A percentile compares a stretch with the other conserved stretches of the same genome.
phyloP scores from a whole-genome alignment of 2,888 invertebrate species.

The Epirrhoe alternata region DNA sequence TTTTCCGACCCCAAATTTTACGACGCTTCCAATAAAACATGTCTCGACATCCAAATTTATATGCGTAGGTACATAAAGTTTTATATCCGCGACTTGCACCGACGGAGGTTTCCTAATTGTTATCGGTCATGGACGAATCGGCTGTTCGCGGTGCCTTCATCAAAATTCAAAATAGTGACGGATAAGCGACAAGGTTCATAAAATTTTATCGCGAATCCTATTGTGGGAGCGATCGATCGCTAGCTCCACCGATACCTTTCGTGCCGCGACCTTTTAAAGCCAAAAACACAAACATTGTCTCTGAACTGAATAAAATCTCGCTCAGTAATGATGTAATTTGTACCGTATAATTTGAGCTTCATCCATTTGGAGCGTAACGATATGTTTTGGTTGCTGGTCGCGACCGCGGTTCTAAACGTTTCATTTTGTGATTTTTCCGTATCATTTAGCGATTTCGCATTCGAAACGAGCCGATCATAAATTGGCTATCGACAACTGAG shows the following conservation, averaged over 20 bases:
- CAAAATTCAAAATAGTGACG: conserved; percentile 60
- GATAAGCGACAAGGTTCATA: conserved; percentile 54
- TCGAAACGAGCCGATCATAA: conserved; percentile 55
- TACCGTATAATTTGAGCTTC: conserved; percentile 72
- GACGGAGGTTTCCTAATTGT: conserved; percentile 79
- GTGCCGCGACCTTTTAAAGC: conserved; percentile 40
- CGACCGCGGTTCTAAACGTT: conserved; percentile 46
- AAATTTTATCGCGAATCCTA: conserved; percentile 52
- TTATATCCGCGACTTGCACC: conserved; percentile 82
- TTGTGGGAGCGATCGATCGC: conserved; percentile 51
- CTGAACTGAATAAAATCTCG: conserved; percentile 54
- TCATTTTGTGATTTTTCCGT: conserved; percentile 52
- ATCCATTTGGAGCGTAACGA: conserved; percentile 23
- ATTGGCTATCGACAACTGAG: conserved; percentile 56
- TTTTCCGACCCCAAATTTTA: conserved; percentile 84
- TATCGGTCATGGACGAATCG: conserved; percentile 76
- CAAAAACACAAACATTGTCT: conserved; percentile 50
- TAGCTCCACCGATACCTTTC: conserved; percentile 41
- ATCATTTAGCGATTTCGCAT: conserved; percentile 52
- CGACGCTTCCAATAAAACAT: conserved; percentile 81
- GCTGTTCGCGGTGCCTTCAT: conserved; percentile 56
- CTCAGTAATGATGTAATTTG: conserved; percentile 75
- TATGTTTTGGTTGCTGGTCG: conserved; percentile 44
- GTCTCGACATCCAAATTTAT: conserved; percentile 85
- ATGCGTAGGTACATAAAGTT: conserved; percentile 81